These are phyloP conservation scores for Galago senegalensis DNA, from an alignment of 2,797 vertebrate species.

Conservation along the genomic window DNA sequence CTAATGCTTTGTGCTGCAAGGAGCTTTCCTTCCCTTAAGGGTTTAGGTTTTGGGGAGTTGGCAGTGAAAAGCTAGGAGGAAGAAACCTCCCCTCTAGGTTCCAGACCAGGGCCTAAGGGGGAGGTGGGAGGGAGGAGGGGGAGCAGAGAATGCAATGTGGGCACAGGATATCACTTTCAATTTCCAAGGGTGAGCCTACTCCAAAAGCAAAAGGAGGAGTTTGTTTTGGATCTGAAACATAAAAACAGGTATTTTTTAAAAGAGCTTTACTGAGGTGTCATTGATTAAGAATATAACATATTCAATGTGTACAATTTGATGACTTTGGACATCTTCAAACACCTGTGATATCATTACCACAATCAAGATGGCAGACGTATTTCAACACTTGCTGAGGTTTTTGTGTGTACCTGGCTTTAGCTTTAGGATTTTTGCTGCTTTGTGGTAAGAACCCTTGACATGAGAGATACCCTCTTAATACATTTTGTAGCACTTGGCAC, in stretches of 20 bases:
- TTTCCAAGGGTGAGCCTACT: background rate
- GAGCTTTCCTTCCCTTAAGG: background rate
- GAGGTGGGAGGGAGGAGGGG: background rate
- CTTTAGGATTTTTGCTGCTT: background rate
- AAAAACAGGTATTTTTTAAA: background rate
- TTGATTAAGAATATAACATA: background rate
- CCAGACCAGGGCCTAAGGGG: too few relatives aligned
- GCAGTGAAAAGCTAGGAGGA: background rate
- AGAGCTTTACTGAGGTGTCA: too few relatives aligned
- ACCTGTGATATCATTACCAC: background rate
- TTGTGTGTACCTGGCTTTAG: background rate
- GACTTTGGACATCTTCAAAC: background rate
- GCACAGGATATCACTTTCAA: too few relatives aligned
- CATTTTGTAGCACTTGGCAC: background rate
- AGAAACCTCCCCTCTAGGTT: background rate
- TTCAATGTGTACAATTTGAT: background rate
- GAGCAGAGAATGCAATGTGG: background rate
- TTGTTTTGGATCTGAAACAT: background rate
- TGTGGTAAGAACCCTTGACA: background rate
- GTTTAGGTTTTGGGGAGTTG: background rate
- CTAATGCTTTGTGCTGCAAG: background rate
- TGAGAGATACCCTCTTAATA: background rate
- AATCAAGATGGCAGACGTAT: background rate
- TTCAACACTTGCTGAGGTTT: background rate
- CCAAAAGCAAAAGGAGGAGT: background rate